Base-by-base conservation (phyloP, 2,888 invertebrate genomes). In the Stenolophus ochropezus region DNA sequence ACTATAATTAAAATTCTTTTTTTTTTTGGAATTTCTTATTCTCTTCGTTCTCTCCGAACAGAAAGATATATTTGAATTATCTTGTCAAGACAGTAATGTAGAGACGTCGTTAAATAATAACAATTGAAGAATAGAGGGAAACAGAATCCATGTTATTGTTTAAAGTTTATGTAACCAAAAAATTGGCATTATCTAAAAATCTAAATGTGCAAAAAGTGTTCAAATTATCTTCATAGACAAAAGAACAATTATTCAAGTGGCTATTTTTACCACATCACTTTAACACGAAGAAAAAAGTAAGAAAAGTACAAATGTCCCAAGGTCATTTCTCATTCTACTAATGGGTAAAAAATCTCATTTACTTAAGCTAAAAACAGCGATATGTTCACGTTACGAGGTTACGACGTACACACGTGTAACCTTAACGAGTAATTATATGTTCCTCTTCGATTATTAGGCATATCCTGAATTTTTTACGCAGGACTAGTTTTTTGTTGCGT, bases 381-480 rank as follows among this genome's bases (percentile, higher is more conserved):
- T 49, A 73, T 73, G n/a, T 49, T 4, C 49, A 73, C 49, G 47
- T 49, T 73, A 4, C 73, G 73, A 73, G 73, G 73, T 73, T 73
- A 49, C 49, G 27, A 4, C 18, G 11, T 20, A 42, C 42, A 73
- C 73, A 73, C 73, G 73, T 73, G 73, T 23, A 73, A 49, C 73
- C 73, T 73, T 73, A 73, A 18, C 18, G 11, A 25, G 42, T 69
- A 69, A 69, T 69, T 69, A 42, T 69, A 73, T 47, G 73, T 49
- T 73, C 73, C 49, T 73, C 73, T 73, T 73, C 73, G 65, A 69
- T 33, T 73, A 49, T 73, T 73, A 73, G 49, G 23, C 49, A 73
- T 73, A 73, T 73, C 73, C 73, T 73, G 73, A 73, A 49, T 73
- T 73, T 73, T 73, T 73, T 73, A n/a, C 21, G 3, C 33, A 69